Evolutionary conservation across 1,140 invertebrate genomes (phyloP), one percentile per base, ranked within the genome.

Genomic region (Monomorium pharaonis): DNA sequence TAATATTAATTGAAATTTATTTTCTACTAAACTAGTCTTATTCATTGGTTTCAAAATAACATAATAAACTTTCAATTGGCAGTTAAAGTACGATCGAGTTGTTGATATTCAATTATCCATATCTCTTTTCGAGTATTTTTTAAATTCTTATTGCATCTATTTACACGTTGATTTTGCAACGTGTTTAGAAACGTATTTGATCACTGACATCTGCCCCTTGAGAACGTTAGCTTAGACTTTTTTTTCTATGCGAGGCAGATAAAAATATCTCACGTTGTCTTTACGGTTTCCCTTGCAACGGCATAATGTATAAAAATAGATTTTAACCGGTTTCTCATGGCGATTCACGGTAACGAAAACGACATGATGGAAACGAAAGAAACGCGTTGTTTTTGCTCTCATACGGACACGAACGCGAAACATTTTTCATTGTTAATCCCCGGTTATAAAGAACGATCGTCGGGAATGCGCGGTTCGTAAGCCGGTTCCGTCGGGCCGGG

Each of bases 401-500:
- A 21, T 44, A 24, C 18, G 67, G 16, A 44, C 58, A 33, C 37
- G 42, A 58, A 21, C 33, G 78, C 33, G 78, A 18, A 58, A 69
- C 51, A 58, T 74, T 83, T 47, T 83, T 74, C 67, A 47, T 83
- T 83, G 42, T 72, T 83, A 83, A 83, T 83, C 78, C 67, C 27
- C 67, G 4, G 67, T 60, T 74, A 60, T 83, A 83, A 83, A 83
- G 78, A 89, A 86, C 88, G 83, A 88, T 86, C 18, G 49, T 0
- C 49, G 65, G 18, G 37, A 56, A 49, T 47, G 47, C 69, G 33
- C 69, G 33, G 10, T n/a, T 60, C 33, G 33, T 69, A 65, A 37
- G 49, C 72, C 24, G 47, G 67, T 69, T 63, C 37, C 14, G 51
- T 1, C n/a, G n/a, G 37, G 65, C 18, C 7, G 21, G 37, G 7